Conservation (phyloP, 2,797 vertebrate species). For the Hapalemur alaotrensis region DNA sequence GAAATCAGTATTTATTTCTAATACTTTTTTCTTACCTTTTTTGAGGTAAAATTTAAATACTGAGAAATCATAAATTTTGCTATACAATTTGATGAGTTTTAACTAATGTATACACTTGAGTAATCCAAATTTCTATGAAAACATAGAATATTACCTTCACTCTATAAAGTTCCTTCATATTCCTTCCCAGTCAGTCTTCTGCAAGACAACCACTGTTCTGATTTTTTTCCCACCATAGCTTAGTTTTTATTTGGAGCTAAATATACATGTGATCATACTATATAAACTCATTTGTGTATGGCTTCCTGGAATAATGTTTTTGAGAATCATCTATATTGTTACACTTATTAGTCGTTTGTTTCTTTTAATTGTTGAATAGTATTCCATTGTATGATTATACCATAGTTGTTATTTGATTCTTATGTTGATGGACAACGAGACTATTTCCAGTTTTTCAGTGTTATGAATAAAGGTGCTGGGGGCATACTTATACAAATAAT, state of each 20-base stretch:
- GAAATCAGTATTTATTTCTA: neutral
- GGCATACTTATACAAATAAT: neutral
- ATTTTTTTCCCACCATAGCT: neutral
- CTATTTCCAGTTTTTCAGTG: neutral
- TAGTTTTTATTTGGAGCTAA: slow-evolving; percentile 37
- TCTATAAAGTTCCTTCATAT: neutral
- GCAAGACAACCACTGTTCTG: neutral
- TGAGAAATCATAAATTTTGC: slow-evolving; percentile 18
- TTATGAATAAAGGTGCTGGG: neutral
- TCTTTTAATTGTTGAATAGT: neutral
- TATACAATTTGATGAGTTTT: slow-evolving; percentile 11
- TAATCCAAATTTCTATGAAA: neutral
- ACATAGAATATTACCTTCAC: neutral
- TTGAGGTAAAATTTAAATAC: neutral
- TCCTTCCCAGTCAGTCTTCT: neutral
- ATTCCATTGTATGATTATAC: neutral
- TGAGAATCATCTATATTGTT: neutral
- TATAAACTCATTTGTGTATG: neutral
- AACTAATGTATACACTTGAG: neutral
- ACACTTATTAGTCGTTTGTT: neutral
- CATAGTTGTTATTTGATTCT: neutral
- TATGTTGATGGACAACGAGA: neutral
- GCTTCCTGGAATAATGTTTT: slow-evolving; percentile 24
- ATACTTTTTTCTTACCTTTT: neutral
- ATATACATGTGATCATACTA: neutral